Base-by-base conservation (phyloP, 2,113 vertebrate species). In the Murina feae region DNA sequence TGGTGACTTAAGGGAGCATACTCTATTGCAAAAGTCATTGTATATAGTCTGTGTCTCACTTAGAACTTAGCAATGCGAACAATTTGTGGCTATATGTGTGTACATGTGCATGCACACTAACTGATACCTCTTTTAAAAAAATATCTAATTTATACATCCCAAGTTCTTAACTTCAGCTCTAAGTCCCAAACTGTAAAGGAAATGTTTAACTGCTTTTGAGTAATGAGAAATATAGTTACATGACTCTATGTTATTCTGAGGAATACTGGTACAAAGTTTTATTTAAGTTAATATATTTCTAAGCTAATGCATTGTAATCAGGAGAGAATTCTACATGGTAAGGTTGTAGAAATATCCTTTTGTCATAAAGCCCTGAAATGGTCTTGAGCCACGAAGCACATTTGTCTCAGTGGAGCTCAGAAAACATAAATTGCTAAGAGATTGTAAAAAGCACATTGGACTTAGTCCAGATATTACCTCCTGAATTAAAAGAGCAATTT, bases 401-500 rank as follows among this genome's bases (percentile, higher is more conserved):
- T 91, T 94, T 95, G 65, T 75, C 96, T 90, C 60, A 86, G 44
- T 71, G 93, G 55, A 92, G 39, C 76, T 89, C 68, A 91, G 68
- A 91, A 96, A 96, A 93, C 49, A 72, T 86, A 97, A 97, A 97
- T 75, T 93, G 81, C 69, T 78, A 87, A 58, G 53, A 78, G 90
- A 74, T 20, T 96, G 55, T 93, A 86, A 86, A 97, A 96, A 91
- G 63, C 85, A 39, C 66, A 88, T 23, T 96, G 92, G 85, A 83
- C 21, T 78, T 82, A 32, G 39, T 74, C 93, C 93, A 97, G 74
- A 35, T 93, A 91, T 93, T 96, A 86, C 74, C 49, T 23, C 58
- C 32, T 87, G 81, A 92, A 96, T 96, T 97, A 95, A 95, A 92
- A 78, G 71, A 92, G n/a, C 80, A 85, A 92, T 96, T 97, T 93